Percentiles rank a stretch among this genome's conserved stretches.
phyloP scores from a whole-genome alignment of 2,113 vertebrate genomes.

The Eleginops maclovinus region DNA sequence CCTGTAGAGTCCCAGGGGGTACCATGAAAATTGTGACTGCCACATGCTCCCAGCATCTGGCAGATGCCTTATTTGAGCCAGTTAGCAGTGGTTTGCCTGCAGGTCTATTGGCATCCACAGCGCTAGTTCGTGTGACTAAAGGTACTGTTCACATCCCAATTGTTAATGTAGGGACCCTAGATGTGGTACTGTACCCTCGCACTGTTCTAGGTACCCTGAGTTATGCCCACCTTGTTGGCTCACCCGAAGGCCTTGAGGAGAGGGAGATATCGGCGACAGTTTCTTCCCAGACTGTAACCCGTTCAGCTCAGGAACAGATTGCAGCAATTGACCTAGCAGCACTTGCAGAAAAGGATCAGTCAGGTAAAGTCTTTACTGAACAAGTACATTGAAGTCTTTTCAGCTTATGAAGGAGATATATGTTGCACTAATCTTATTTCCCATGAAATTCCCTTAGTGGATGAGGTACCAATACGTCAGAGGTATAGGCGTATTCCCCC shows the following conservation, averaged over 20 bases:
- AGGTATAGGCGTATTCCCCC: background rate
- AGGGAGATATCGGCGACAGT: background rate
- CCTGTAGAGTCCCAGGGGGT: background rate
- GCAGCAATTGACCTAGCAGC: too few relatives aligned
- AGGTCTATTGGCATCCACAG: background rate
- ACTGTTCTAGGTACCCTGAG: background rate
- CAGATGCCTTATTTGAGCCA: background rate
- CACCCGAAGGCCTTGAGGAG: background rate
- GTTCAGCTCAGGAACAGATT: too few relatives aligned
- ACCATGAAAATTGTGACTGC: too few relatives aligned
- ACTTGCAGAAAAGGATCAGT: background rate
- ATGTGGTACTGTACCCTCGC: background rate
- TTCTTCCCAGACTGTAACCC: too few relatives aligned
- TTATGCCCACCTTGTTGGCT: background rate
- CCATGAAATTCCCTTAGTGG: slow-evolving; percentile 2
- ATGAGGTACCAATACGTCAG: background rate
- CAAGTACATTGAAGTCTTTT: too few relatives aligned
- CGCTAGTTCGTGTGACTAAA: background rate
- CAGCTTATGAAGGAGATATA: slow-evolving; percentile 1
- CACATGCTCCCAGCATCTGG: too few relatives aligned
- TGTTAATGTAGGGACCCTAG: slow-evolving; percentile 8
- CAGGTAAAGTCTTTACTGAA: too few relatives aligned
- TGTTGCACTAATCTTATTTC: slow-evolving; percentile 14
- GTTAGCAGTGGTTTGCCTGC: background rate
- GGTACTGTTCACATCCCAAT: background rate